These are phyloP conservation scores for Drosophila arizonae DNA, from an alignment of 1,140 invertebrate species.

Conservation along the genomic window DNA sequence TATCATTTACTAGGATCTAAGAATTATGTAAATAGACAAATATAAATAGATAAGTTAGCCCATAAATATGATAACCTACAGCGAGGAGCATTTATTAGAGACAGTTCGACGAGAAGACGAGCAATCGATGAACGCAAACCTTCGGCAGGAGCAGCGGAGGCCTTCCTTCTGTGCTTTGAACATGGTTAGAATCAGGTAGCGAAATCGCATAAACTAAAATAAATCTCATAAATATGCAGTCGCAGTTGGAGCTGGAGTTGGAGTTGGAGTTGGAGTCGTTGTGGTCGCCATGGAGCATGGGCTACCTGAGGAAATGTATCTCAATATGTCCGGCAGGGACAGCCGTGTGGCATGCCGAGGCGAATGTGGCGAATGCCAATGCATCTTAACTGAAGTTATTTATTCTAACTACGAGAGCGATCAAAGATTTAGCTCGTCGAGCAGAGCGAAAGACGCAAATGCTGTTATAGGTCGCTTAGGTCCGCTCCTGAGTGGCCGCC, in stretches of 20 bases:
- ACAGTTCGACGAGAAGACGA: slow-evolving; percentile 31
- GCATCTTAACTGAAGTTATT: slow-evolving; percentile 54
- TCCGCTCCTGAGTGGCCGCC: background rate
- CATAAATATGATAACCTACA: background rate
- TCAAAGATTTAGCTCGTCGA: slow-evolving; percentile 61
- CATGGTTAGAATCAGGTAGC: slow-evolving; percentile 61
- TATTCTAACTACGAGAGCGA: slow-evolving; percentile 68
- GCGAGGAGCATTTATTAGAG: slow-evolving; percentile 14
- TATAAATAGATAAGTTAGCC: background rate
- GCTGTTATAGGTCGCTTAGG: slow-evolving; percentile 65
- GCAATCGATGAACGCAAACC: slow-evolving; percentile 43
- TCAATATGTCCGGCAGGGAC: slow-evolving; percentile 48
- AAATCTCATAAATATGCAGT: slow-evolving; percentile 79
- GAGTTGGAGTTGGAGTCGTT: background rate
- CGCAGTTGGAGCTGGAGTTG: too few species aligned
- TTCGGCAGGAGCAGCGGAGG: slow-evolving; percentile 42
- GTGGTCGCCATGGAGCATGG: slow-evolving; percentile 6
- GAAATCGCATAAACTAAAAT: slow-evolving; percentile 76
- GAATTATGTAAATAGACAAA: too few species aligned
- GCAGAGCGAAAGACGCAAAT: slow-evolving; percentile 48
- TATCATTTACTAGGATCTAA: too few species aligned
- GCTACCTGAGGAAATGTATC: slow-evolving; percentile 57
- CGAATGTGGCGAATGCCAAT: background rate
- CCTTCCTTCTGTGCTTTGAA: slow-evolving; percentile 1
- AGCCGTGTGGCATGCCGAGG: slow-evolving; percentile 33